Evolutionary conservation across 1,140 invertebrate genomes (phyloP), one percentile per base, ranked within the genome.

Genomic region (Helicoverpa armigera): DNA sequence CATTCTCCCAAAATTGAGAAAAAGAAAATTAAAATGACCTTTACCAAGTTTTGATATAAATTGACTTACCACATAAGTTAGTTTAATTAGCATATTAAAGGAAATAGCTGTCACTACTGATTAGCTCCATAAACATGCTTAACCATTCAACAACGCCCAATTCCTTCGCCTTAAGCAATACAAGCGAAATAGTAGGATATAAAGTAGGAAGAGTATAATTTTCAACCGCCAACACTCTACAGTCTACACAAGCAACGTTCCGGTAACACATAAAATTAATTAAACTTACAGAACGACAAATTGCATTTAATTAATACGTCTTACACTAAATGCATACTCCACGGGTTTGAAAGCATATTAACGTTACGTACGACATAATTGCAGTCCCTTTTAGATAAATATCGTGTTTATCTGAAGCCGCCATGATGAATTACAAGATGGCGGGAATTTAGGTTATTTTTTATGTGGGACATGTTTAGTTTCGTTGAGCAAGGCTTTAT

Each of bases 321-420:
- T 50, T 50, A n/a, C n/a, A n/a, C n/a, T 10, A 67, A 12, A n/a
- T 16, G 48, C 43, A 67, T 67, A 23, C 48, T 67, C 35, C 43
- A 16, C 63, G 35, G 14, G n/a, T 65, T 43, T 65, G n/a, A 65
- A 14, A 5, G 48, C 35, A 50, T 50, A 18, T 67, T 50, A 3
- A 50, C 7, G 48, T 67, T 48, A 67, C 63, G 35, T 48, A 67
- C 63, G 35, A 67, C 35, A 67, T 67, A 67, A 67, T 48, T 50
- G 18, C 35, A 50, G 63, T 16, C 63, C 43, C 63, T 67, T 50
- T 43, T 18, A 50, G n/a, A 50, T 50, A 67, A 67, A 67, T 65
- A 58, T 16, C 16, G 31, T 13, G 43, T 67, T 67, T 67, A 67
- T 67, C 63, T 60, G 29, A 16, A 18, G 18, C 35, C 43, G n/a